Base-by-base conservation (phyloP, 2,113 vertebrate species). In the Polypterus bichir region DNA sequence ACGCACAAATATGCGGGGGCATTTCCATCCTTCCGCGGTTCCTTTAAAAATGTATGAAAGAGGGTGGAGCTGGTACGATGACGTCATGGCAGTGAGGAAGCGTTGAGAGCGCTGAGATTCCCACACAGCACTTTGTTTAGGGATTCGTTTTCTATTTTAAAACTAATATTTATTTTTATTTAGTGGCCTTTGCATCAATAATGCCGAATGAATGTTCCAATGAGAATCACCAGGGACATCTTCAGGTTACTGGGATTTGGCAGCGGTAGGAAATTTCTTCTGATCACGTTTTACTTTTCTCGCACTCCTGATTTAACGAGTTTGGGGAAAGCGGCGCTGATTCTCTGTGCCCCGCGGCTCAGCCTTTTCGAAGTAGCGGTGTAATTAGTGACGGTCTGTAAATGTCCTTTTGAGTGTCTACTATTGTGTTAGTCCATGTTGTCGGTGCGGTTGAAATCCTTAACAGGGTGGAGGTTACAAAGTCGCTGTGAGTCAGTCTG, bases 121-220 rank as follows among this genome's bases (percentile, higher is more conserved):
- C 77, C 72, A 54, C 68, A 76, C 65, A 80, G 27, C 69, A 70
- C 68, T 48, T 61, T 66, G 68, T 44, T 46, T 11, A 64, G 54
- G 58, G 64, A 64, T 69, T 59, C 63, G 60, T 61, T 10, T 1
- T 61, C 4, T 52, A 65, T 9, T 3, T 48, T 49, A 66, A 9
- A n/a, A 11, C 4, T 5, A 60, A 59, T 63, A 3, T 44, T 57
- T 27, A 10, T 46, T 61, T 45, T 57, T 57, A 62, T 9, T 8
- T n/a, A 27, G 49, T 9, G 62, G 51, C 65, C 62, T 68, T 70
- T 10, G 9, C 11, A 54, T 69, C 46, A 74, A 84, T 77, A 76
- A 86, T 85, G 85, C 79, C 76, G 79, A 71, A 87, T 86, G 80
- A 81, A 86, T 49, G 79, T 77, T 60, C 78, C 83, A 65, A 86